Conservation (phyloP, 2,113 vertebrate genomes). For the Xyliphius kryptos region DNA sequence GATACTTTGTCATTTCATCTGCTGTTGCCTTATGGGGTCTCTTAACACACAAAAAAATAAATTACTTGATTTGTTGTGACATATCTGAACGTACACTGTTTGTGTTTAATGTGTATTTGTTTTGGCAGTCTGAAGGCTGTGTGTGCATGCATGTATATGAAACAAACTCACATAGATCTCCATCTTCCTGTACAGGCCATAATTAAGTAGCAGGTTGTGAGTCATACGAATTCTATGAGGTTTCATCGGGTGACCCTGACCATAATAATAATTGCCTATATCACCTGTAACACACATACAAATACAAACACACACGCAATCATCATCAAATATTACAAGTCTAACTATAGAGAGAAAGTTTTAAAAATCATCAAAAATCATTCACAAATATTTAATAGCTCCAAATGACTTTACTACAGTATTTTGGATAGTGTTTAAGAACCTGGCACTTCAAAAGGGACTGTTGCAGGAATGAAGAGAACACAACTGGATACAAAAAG, state of each 20-base stretch:
- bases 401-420: no score
- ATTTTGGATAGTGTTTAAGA: no score
- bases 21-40: constrained; percentile 94
- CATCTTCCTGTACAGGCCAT: constrained; percentile 97
- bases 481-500: no score
- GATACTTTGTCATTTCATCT: constrained; percentile 98
- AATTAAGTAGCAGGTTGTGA: constrained; percentile 95
- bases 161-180: constrained; percentile 87
- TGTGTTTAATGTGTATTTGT: no score
- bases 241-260: constrained; percentile 97
- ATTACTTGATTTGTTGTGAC: not conserved
- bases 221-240: constrained; percentile 98
- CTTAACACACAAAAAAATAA: constrained; percentile 53
- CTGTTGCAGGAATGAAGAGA: no score
- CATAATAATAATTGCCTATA: constrained; percentile 97
- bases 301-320: no score
- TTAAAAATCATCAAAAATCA: no score
- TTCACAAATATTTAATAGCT: no score
- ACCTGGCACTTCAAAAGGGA: no score
- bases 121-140: not conserved
- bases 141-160: not conserved
- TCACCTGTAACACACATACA: constrained; percentile 67
- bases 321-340: no score
- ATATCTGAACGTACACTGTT: no score
- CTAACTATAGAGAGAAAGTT: no score